These are phyloP conservation scores for Aplocera efformata DNA, from an alignment of 2,888 invertebrate genomes.

Conservation along the genomic window DNA sequence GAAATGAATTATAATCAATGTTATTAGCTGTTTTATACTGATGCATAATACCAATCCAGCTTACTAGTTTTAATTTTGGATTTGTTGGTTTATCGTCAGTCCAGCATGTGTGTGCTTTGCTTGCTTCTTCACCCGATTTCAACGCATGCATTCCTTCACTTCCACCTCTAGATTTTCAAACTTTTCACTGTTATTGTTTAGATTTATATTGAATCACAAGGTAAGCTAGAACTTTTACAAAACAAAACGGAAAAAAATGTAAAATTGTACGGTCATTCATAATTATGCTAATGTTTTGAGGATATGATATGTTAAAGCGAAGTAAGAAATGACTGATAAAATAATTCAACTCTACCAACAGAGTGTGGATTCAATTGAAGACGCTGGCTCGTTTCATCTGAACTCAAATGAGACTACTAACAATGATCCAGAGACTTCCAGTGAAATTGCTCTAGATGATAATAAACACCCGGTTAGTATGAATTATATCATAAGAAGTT, in stretches of 20 bases:
- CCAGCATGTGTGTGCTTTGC: constrained; percentile 33
- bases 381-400: constrained; percentile 85
- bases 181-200: constrained; percentile 5
- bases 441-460: constrained; percentile 85
- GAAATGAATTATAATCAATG: no score
- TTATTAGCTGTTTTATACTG: constrained; percentile 1
- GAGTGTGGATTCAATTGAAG: constrained; percentile 93
- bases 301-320: no score
- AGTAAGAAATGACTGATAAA: constrained; percentile 14
- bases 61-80: constrained; percentile 16
- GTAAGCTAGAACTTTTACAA: constrained; percentile 1
- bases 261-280: no score
- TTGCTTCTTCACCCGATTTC: constrained; percentile 30
- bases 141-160: constrained; percentile 27
- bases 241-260: not conserved
- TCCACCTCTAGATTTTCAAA: constrained; percentile 4
- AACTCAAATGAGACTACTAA: constrained; percentile 87
- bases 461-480: constrained; percentile 82
- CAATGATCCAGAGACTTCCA: constrained; percentile 85
- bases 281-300: no score
- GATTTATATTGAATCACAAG: not conserved
- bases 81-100: constrained; percentile 13
- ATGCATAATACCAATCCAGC: constrained; percentile 5
- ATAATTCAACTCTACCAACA: constrained; percentile 49
- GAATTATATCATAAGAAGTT: no score